phyloP scores from a whole-genome alignment of 2,113 vertebrate species.

The Bungarus multicinctus region DNA sequence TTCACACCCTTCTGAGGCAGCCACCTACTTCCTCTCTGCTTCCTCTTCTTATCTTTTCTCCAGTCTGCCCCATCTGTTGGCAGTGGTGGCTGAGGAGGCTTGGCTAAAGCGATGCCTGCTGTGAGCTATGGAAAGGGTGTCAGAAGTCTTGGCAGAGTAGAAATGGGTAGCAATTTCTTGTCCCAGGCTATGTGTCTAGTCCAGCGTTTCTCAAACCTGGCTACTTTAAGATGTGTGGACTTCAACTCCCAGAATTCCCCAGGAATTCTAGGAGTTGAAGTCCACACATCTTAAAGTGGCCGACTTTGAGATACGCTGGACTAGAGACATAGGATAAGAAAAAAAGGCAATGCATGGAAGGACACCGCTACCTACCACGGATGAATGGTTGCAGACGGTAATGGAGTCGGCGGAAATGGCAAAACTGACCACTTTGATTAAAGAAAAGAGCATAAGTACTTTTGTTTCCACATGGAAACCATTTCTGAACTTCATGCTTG shows the following conservation, averaged over 20 bases:
- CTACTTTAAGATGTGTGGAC: not conserved
- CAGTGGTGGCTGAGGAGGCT: not conserved
- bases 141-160: not conserved
- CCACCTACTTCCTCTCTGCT: not conserved
- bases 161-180: not conserved
- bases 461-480: too few species aligned
- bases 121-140: not conserved
- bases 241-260: too few species aligned
- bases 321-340: not conserved
- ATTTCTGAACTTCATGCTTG: too few species aligned
- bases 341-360: not conserved
- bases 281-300: not conserved
- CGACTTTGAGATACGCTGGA: not conserved
- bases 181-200: not conserved
- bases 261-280: not conserved
- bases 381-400: too few species aligned
- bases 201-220: not conserved
- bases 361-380: too few species aligned
- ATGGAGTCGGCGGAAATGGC: too few species aligned
- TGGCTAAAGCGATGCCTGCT: not conserved
- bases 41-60: not conserved
- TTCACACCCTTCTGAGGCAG: not conserved
- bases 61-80: not conserved
- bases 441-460: too few species aligned
- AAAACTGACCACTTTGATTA: too few species aligned